Conservation (phyloP, 2,888 invertebrate species). For the Eupithecia pulchellata region DNA sequence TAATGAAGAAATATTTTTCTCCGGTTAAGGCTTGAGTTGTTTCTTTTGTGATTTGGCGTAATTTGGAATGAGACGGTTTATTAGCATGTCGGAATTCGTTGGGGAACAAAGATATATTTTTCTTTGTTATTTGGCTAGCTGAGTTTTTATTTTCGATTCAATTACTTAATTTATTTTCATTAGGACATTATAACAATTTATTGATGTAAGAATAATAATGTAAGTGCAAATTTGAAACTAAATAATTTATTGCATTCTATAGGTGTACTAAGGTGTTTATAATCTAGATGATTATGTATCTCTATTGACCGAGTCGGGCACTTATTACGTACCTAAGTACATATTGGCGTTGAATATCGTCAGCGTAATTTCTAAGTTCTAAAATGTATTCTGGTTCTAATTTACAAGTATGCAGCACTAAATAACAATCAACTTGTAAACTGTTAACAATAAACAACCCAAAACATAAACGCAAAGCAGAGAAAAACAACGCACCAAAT, state of each 20-base stretch:
- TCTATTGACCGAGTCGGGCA: no score
- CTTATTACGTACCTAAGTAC: no score
- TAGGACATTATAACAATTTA: not conserved
- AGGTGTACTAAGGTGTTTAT: no score
- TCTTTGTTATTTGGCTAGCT: not conserved
- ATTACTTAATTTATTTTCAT: not conserved
- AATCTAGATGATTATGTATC: no score
- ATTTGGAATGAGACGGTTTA: conserved; percentile 50
- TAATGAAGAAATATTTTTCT: conserved; percentile 75
- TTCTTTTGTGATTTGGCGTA: conserved; percentile 38
- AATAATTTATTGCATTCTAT: not conserved
- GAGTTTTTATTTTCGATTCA: not conserved
- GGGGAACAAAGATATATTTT: conserved; percentile 8
- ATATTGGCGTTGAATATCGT: no score
- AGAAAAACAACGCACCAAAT: conserved; percentile 34
- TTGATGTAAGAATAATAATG: not conserved
- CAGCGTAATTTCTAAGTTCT: not conserved
- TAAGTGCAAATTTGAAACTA: not conserved
- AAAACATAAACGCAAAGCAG: conserved; percentile 19
- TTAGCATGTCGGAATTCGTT: conserved; percentile 18
- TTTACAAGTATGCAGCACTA: not conserved
- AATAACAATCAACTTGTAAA: not conserved
- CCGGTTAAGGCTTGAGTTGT: conserved; percentile 50
- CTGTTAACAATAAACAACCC: not conserved
- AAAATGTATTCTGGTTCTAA: not conserved